phyloP scores from a whole-genome alignment of 2,797 vertebrate species.

The Denticeps clupeoides region DNA sequence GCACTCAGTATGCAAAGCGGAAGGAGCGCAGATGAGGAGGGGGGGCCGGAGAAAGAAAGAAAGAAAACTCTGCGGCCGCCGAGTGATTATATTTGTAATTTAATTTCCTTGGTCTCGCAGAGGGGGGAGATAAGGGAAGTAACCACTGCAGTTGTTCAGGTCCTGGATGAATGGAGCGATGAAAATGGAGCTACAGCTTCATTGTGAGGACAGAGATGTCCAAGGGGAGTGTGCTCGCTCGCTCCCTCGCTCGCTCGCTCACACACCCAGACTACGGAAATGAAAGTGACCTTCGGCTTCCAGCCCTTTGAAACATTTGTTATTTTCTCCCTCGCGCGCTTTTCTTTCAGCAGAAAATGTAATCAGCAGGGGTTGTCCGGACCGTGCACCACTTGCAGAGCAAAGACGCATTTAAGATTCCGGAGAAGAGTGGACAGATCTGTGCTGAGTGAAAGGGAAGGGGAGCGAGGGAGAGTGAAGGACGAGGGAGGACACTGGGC shows the following conservation, averaged over 20 bases:
- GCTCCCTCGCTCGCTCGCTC: neutral
- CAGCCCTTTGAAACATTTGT: slow-evolving; percentile 8
- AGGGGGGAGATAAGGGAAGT: slow-evolving; percentile 51
- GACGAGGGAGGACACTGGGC: no score
- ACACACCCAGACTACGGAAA: slow-evolving; percentile 2
- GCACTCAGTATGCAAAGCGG: slow-evolving; percentile 67
- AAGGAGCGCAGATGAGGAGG: slow-evolving; percentile 30
- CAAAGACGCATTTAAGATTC: slow-evolving; percentile 52
- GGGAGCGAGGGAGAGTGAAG: slow-evolving; percentile 23
- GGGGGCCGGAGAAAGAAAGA: slow-evolving; percentile 43
- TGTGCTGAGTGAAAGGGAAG: slow-evolving; percentile 22
- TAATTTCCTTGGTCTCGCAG: slow-evolving; percentile 61
- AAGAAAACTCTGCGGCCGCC: slow-evolving; percentile 34
- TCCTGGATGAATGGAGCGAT: slow-evolving; percentile 43
- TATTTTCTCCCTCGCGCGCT: neutral
- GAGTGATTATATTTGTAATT: slow-evolving; percentile 70
- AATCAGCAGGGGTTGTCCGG: slow-evolving; percentile 43
- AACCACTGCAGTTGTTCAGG: slow-evolving; percentile 41
- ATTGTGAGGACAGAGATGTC: slow-evolving; percentile 49
- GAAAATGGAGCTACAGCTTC: slow-evolving; percentile 40
- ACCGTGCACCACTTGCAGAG: slow-evolving; percentile 41
- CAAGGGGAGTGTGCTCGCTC: slow-evolving; percentile 30
- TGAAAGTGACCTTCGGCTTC: slow-evolving; percentile 17
- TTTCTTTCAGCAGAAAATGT: slow-evolving; percentile 35
- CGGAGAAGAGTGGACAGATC: slow-evolving; percentile 31